Base-by-base conservation (phyloP, 2,797 vertebrate genomes). In the Gymnoscopelus microlampas region DNA sequence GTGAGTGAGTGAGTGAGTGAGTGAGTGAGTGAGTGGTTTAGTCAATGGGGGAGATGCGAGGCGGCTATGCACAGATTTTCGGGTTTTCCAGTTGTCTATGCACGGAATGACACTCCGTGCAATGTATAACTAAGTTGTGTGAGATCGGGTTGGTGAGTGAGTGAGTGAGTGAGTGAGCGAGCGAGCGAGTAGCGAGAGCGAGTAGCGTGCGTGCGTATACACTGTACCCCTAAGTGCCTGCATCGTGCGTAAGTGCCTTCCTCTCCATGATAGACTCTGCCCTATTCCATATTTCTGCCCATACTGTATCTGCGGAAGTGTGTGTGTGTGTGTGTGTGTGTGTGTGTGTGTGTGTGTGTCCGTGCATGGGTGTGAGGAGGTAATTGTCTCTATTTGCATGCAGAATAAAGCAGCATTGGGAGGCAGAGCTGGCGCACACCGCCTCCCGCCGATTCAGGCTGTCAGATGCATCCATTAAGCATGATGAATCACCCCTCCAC, bases 401-500 rank as follows among this genome's bases (percentile, higher is more conserved):
- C 85, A 26, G 75, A 50, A 86, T 74, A 82, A 87, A 86, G 83
- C 87, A 75, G 84, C 69, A 35, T 73, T 72, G 74, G 85, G 77
- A 73, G 77, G 73, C 72, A 29, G 77, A 77, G 77, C 89, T 91
- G 92, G 90, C 90, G 85, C 80, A 32, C 24, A 63, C 77, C 71
- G 67, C 76, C 67, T 77, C 91, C 87, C 24, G 72, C 92, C 88
- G 90, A 87, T 91, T 44, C 68, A 11, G 91, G 87, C 90, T 93
- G 93, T 93, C 93, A 92, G 56, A 79, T 14, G 24, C 73, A 53
- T 91, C 90, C 89, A 91, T 94, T 94, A 94, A 94, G 80, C 74
- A 93, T 93, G 92, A 94, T 93, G 85, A 93, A 94, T 93, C 86
- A 88, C 92, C 87, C 79, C 79, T 83, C 82, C 68, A 81, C 83